phyloP scores from a whole-genome alignment of 35 echinoderm and acorn worm genomes.

The Apostichopus japonicus region DNA sequence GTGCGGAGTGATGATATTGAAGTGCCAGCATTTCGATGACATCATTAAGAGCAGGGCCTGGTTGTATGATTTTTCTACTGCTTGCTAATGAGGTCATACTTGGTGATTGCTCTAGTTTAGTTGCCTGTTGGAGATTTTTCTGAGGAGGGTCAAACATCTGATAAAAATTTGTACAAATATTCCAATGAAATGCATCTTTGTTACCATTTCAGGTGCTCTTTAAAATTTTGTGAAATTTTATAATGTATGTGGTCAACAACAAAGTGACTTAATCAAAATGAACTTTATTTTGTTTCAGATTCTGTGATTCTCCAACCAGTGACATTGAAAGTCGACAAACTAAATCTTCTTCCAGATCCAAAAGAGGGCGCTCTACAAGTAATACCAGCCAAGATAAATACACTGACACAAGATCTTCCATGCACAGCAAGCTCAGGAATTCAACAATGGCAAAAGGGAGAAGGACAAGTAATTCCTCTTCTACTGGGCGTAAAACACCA shows the following conservation, averaged over 20 bases:
- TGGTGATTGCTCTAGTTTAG: too few relatives aligned
- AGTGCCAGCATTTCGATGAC: too few relatives aligned
- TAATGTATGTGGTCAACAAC: not conserved
- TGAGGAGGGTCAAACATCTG: too few relatives aligned
- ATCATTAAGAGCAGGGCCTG: too few relatives aligned
- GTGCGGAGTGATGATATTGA: too few relatives aligned
- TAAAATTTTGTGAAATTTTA: constrained; percentile 12
- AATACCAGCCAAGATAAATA: constrained; percentile 84
- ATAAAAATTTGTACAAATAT: not conserved
- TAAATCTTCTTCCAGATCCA: constrained; percentile 73
- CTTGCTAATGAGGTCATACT: too few relatives aligned
- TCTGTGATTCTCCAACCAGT: constrained; percentile 97
- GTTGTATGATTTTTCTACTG: too few relatives aligned
- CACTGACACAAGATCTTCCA: constrained; percentile 96
- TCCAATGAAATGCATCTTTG: not conserved
- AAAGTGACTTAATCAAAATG: too few relatives aligned
- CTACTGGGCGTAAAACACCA: constrained; percentile 74
- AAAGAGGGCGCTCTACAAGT: constrained; percentile 85
- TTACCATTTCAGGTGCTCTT: constrained; percentile 1
- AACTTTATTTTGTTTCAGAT: constrained; percentile 60
- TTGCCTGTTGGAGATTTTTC: too few relatives aligned
- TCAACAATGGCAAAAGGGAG: constrained; percentile 86
- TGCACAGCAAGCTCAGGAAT: constrained; percentile 97
- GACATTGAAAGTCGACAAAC: constrained; percentile 79
- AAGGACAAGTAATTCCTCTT: constrained; percentile 74